Evolutionary conservation across 92 coral and sea anemone genomes (phyloP), one percentile per base, ranked within the genome.

Genomic region (Phenganax subtilis): DNA sequence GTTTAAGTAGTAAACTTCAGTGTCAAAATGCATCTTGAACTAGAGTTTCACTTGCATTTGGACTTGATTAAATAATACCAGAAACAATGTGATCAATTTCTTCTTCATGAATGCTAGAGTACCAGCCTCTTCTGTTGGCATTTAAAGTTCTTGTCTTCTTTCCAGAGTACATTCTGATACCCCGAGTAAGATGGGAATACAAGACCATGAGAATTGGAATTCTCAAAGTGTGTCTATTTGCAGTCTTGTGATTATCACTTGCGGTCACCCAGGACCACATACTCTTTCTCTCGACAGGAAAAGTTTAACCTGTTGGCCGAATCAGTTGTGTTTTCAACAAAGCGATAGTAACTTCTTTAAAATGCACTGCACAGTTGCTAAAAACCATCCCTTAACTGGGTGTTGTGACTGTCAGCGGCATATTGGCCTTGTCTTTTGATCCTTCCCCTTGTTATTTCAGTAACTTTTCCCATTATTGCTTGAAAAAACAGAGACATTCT

Each of bases 21-120:
- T 57, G 55, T 55, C 81, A 31, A 14, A 76, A 57, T 15, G 81
- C 63, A 5, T 68, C 53, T 14, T 47, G 69, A n/a, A 76, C 67
- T 55, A 54, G 81, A 76, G 59, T 54, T 57, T 56, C 65, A 14
- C 81, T 68, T 5, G 58, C 67, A 76, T 76, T 76, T 55, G 81
- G 51, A 55, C 59, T 76, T 57, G 67, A 55, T 37, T 20, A 11
- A 37, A 55, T 54, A 57, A 76, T 57, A 44, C 25, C 67, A 2
- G 7, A 14, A 56, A 76, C 58, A 76, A 76, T 52, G 28, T 57
- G 7, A 56, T 8, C 44, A 27, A 76, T 51, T 14, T 59, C 65
- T 6, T 59, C 65, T 0, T 59, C 65, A 59, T 0, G 7, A 14
- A 59, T 59, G 12, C 12, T 59, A 6, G 65, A 59, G 17, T 59